These are phyloP conservation scores for Pinctada fucata DNA, from an alignment of 2,888 invertebrate species.

Conservation along the genomic window DNA sequence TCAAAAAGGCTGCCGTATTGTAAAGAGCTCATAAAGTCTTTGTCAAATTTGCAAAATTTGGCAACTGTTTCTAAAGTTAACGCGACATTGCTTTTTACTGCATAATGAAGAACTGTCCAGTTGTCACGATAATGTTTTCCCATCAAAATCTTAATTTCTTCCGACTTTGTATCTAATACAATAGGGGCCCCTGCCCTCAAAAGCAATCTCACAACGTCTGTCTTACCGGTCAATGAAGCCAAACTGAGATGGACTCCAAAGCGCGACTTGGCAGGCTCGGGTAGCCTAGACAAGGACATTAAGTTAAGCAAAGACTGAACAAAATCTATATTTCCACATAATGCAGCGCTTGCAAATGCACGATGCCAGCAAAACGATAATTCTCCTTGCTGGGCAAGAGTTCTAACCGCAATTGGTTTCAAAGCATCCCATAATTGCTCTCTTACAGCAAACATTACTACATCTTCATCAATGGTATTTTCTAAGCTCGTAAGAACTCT, in stretches of 20 bases:
- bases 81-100: slow-evolving; percentile 26
- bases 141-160: slow-evolving; percentile 19
- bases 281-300: slow-evolving; percentile 28
- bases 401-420: slow-evolving; percentile 10
- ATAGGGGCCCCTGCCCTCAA: slow-evolving; percentile 24
- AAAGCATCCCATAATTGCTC: slow-evolving; percentile 31
- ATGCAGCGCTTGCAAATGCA: slow-evolving; percentile 20
- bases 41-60: slow-evolving; percentile 29
- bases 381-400: slow-evolving; percentile 12
- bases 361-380: slow-evolving; percentile 29
- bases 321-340: slow-evolving; percentile 28
- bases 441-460: slow-evolving; percentile 23
- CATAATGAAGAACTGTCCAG: slow-evolving; percentile 33
- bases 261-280: slow-evolving; percentile 18
- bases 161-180: slow-evolving; percentile 7
- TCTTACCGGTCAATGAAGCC: slow-evolving; percentile 27
- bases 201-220: slow-evolving; percentile 34
- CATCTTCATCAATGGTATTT: neutral
- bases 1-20: slow-evolving; percentile 4
- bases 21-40: slow-evolving; percentile 15
- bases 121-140: slow-evolving; percentile 13
- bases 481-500: too few species aligned
- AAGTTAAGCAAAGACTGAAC: slow-evolving; percentile 26
- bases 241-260: slow-evolving; percentile 33
- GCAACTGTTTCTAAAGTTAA: slow-evolving; percentile 25